Evolutionary conservation across 2,888 invertebrate genomes (phyloP), one percentile per base, ranked within the genome.

Genomic region (Trimorus sp.): DNA sequence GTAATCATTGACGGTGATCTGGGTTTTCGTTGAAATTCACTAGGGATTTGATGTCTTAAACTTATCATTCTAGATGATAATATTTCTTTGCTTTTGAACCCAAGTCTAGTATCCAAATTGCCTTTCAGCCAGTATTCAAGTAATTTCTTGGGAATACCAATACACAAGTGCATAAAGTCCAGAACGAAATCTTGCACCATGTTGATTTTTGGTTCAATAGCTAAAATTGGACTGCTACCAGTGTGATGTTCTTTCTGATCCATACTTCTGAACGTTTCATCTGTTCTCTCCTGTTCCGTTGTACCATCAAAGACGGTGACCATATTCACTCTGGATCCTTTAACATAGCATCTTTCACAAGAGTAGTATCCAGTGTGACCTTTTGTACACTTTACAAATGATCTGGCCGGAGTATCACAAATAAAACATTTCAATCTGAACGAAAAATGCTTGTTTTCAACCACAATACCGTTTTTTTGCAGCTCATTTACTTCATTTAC

Each of bases 381-480:
- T 70, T 84, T 84, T 8, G 79, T 77, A 49, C 70, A 56, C 63
- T 85, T 84, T 15, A 84, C 12, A n/a, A 84, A 80, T 26, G 83
- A 49, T 45, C 40, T 59, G 40, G 59, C 59, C 8, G 59, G 59
- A 40, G 59, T 59, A 11, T 40, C 40, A 9, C 79, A 82, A 37
- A 79, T 65, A 40, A 84, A 76, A 38, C 79, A 79, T 65, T 80
- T 84, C 16, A 86, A 16, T n/a, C 38, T 0, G 11, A 84, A 68
- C 26, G 66, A 14, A 42, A 69, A 84, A 9, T 26, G 62, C n/a
- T 69, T 73, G 0, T 37, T 65, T 59, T 75, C 15, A 14, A 82
- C 62, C 0, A 37, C 9, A 14, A 84, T 71, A 9, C 80, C 85
- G 16, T 56, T 56, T 8, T 58, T 60, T 7, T 68, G 54, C 36